Base-by-base conservation (phyloP, 2,113 vertebrate genomes). In the Vicugna pacos region DNA sequence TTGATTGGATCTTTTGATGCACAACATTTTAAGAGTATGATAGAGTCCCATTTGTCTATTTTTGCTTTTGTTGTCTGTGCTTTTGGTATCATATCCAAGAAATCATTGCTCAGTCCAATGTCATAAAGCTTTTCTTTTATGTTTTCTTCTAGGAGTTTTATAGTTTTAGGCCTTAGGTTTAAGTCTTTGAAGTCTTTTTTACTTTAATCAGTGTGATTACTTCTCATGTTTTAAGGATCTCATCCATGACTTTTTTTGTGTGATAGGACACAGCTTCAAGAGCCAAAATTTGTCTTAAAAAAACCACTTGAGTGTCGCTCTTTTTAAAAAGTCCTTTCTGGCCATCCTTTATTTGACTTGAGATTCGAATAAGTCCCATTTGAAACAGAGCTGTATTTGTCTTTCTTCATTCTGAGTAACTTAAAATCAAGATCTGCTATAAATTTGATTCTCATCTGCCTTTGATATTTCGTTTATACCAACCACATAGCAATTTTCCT, bases 271-370 rank as follows among this genome's bases (percentile, higher is more conserved):
- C 15, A 85, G 9, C 42, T 86, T 92, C 73, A 82, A 91, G 26
- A 94, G 7, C 30, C 16, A 92, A 62, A 52, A 76, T 46, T 89
- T 46, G 14, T 77, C 35, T 87, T 72, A 52, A 67, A 52, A 84
- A 72, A 65, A 69, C 62, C 38, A 62, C n/a, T 72, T 46, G n/a
- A 15, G 28, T 52, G 10, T 72, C 4, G 35, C 42, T 81, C 10
- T 56, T 87, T 86, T 83, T 76, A 30, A 70, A 89, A 95, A 72
- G 26, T 20, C 17, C 79, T 75, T 1, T 38, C 8, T 73, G n/a
- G 42, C n/a, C 20, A 52, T 67, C 87, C 62, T 86, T 92, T 90
- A 93, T 26, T 93, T 91, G 52, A 56, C 69, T 94, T 83, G 67
- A 67, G 35, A 89, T 81, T 75, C 58, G 19, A 82, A 13, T 93